These are phyloP conservation scores for Cotesia glomerata DNA, from an alignment of 1,140 invertebrate species.

Conservation along the genomic window DNA sequence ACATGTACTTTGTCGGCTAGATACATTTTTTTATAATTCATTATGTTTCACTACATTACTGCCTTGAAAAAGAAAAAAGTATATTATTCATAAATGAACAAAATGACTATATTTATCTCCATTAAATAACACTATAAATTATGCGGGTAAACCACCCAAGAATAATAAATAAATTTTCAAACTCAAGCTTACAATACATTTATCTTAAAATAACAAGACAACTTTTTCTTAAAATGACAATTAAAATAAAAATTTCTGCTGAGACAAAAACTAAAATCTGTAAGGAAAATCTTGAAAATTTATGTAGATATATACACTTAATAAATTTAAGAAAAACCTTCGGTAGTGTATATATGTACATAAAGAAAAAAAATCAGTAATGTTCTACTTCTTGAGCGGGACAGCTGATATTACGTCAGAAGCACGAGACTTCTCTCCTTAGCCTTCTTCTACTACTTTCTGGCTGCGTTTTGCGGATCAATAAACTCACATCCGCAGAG, in stretches of 20 bases:
- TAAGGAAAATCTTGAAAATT: not conserved
- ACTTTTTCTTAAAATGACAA: not conserved
- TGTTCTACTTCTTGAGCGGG: conserved; percentile 28
- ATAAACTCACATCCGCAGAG: conserved; percentile 37
- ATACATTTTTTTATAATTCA: too few species aligned
- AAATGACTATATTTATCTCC: not conserved
- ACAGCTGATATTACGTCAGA: conserved; percentile 47
- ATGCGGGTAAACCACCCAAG: not conserved
- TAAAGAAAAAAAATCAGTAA: conserved; percentile 33
- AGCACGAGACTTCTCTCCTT: conserved; percentile 38
- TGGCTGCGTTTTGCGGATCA: conserved; percentile 39
- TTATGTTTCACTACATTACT: not conserved
- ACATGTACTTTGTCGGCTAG: not conserved
- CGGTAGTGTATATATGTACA: too few species aligned
- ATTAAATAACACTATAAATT: not conserved
- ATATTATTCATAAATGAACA: not conserved
- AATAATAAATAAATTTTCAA: too few species aligned
- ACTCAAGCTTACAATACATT: too few species aligned
- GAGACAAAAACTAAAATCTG: too few species aligned
- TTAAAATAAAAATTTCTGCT: too few species aligned
- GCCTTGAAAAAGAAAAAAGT: not conserved
- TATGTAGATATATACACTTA: not conserved
- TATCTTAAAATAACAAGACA: not conserved
- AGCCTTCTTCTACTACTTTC: not conserved
- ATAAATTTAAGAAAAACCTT: not conserved